A percentile compares a stretch with the other conserved stretches of the same genome.
Conservation (phyloP, 2,113 vertebrate species). For the Melierax canorus region DNA sequence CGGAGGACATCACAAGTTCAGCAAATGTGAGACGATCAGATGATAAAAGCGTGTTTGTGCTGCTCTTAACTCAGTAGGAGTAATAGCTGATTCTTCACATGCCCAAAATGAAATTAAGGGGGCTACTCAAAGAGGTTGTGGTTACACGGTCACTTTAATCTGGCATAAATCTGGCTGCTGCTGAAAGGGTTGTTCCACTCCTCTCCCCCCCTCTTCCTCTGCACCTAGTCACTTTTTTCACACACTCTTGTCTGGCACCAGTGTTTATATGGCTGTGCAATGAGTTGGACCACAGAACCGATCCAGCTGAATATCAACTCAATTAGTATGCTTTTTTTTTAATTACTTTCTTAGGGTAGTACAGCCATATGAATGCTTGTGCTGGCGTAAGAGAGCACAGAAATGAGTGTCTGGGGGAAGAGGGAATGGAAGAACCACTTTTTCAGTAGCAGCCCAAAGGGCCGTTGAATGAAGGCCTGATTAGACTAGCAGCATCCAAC, state of each 20-base stretch:
- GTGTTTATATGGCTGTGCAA: neutral
- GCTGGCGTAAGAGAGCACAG: neutral
- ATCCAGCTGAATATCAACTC: neutral
- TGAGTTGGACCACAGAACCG: neutral
- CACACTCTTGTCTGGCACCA: neutral
- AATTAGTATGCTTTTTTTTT: neutral
- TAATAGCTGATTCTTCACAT: conserved; percentile 24
- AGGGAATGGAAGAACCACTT: neutral
- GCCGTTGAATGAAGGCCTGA: neutral
- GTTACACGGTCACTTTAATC: conserved; percentile 46
- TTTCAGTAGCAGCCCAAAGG: neutral
- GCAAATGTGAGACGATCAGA: neutral
- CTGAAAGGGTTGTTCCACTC: conserved; percentile 9
- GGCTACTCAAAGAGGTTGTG: conserved; percentile 33
- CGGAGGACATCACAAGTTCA: conserved; percentile 19
- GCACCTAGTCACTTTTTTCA: neutral
- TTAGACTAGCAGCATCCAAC: neutral
- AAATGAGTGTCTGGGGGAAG: neutral
- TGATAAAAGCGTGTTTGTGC: conserved; percentile 49
- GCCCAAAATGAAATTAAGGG: conserved; percentile 50
- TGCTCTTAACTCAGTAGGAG: neutral
- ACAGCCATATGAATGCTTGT: neutral
- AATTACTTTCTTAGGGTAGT: neutral
- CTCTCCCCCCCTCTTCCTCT: neutral
- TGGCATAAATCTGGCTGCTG: conserved; percentile 43